phyloP scores from a whole-genome alignment of 2,113 vertebrate species.

The Ictalurus punctatus region DNA sequence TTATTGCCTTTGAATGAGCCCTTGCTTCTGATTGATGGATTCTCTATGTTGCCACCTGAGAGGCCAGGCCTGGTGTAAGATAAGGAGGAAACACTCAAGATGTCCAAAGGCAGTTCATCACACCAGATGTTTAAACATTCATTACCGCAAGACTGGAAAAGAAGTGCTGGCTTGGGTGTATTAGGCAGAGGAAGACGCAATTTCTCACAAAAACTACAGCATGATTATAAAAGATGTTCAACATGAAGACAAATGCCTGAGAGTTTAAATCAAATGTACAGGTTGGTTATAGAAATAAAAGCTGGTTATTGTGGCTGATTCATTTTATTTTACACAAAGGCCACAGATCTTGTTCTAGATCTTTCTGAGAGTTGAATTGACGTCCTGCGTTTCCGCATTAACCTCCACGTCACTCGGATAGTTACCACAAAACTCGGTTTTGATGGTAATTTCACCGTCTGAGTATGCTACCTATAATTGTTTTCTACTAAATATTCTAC shows the following conservation, averaged over 20 bases:
- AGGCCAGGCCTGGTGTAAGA: slow-evolving; percentile 16
- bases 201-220: background rate
- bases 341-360: background rate
- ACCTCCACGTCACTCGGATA: background rate
- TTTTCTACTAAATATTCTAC: too few relatives aligned
- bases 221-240: background rate
- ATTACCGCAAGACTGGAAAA: slow-evolving; percentile 21
- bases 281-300: background rate
- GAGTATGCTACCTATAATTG: too few relatives aligned
- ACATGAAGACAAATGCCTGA: background rate
- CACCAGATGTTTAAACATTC: slow-evolving; percentile 21
- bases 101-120: background rate
- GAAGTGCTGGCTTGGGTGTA: background rate
- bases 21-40: slow-evolving; percentile 44
- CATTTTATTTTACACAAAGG: background rate
- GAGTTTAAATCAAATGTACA: background rate
- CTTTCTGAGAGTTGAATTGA: background rate
- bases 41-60: background rate
- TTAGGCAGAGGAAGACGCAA: background rate
- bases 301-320: background rate
- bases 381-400: background rate
- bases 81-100: slow-evolving; percentile 7
- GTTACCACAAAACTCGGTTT: too few relatives aligned
- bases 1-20: slow-evolving; percentile 9
- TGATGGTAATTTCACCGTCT: too few relatives aligned